A percentile compares a stretch with the other conserved stretches of the same genome.
Conservation (phyloP, 2,797 vertebrate species). For the Epinephelus coioides region DNA sequence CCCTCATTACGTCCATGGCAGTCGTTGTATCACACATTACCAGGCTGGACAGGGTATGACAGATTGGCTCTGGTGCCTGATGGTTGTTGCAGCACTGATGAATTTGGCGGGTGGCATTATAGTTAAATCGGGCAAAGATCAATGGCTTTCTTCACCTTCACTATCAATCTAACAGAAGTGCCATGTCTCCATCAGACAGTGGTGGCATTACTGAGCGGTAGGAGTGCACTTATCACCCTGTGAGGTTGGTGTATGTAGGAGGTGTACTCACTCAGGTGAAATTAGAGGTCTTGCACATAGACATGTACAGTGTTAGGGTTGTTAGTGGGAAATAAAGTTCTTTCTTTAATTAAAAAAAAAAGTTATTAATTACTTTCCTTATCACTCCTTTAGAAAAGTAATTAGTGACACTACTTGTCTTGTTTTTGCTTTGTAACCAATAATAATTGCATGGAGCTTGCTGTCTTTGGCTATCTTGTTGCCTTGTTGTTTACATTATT, state of each 20-base stretch:
- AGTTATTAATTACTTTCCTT: background rate
- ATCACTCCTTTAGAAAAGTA: background rate
- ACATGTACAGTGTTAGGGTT: background rate
- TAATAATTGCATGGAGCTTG: background rate
- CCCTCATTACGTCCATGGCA: background rate
- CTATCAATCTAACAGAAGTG: conserved; percentile 28
- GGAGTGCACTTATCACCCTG: conserved; percentile 14
- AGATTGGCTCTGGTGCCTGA: conserved; percentile 25
- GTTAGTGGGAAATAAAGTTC: background rate
- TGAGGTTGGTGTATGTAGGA: conserved; percentile 5
- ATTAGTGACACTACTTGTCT: background rate
- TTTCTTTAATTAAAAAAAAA: background rate
- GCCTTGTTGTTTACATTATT: background rate
- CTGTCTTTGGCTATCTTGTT: background rate
- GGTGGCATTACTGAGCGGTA: conserved; percentile 2
- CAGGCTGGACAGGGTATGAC: conserved; percentile 13
- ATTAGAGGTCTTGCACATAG: conserved; percentile 7
- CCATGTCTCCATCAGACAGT: conserved; percentile 6
- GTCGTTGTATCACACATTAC: background rate
- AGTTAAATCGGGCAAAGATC: conserved; percentile 45
- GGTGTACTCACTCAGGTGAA: background rate
- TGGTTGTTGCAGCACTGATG: conserved; percentile 22
- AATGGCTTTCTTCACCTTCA: conserved; percentile 34
- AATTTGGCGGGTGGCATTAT: conserved; percentile 31
- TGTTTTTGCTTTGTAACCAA: background rate